Evolutionary conservation across 2,113 vertebrate genomes (phyloP), one percentile per base, ranked within the genome.

Genomic region (Kobus ellipsiprymnus): DNA sequence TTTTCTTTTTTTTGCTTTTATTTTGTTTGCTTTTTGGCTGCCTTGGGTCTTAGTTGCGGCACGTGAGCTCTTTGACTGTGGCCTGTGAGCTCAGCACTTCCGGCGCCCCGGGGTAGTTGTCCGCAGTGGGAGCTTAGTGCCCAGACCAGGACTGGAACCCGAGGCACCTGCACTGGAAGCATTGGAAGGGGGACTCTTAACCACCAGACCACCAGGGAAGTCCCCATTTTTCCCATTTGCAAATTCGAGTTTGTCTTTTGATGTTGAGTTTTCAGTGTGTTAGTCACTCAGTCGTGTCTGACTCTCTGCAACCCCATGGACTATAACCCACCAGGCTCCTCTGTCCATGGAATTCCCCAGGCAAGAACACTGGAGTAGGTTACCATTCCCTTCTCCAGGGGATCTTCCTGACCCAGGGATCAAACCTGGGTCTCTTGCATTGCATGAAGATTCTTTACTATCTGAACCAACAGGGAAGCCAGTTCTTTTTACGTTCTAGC

Each of bases 61-160:
- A 23, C 5, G 0, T 74, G n/a, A 40, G n/a, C 10, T 71, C 67
- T 40, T 13, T 40, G 19, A 40, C 10, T 40, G n/a, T 40, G n/a
- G n/a, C n/a, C n/a, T 23, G 5, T 23, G 67, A 40, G n/a, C n/a
- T 74, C 10, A 74, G 67, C 5, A 23, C 19, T 74, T 71, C 12
- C 2, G 2, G 9, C 12, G 64, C 36, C 44, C 71, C 2, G 0
- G 11, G 21, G 1, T 3, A 13, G 71, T 3, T 25, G 71, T 27
- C 71, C 6, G 0, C 40, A 44, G 71, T 4, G 23, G 23, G 12
- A 7, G 19, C 40, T 44, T 44, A 77, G 71, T 27, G 36, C 71
- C 25, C 71, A 44, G 40, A 27, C 23, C 71, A 44, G 71, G 40
- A 27, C 23, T 77, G 71, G 71, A 27, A 15, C 40, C 36, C 6